Percentiles rank a stretch among this genome's conserved stretches.
These are phyloP conservation scores for Polymixis lichenea DNA, from an alignment of 2,888 invertebrate species.

Conservation along the genomic window DNA sequence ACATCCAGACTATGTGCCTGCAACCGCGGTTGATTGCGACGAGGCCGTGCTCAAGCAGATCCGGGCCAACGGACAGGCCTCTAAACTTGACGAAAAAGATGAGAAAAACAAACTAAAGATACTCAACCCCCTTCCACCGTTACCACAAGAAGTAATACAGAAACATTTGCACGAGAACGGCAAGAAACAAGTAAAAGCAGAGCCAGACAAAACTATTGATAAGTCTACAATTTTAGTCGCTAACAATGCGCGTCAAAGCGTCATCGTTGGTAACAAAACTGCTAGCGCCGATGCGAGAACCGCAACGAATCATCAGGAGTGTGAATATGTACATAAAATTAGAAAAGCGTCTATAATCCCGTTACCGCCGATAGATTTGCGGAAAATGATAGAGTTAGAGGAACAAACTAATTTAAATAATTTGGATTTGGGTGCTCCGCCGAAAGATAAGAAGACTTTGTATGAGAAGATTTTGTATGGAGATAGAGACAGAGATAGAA, in stretches of 20 bases:
- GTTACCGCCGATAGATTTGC: slow-evolving; percentile 84
- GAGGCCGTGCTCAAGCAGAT: slow-evolving; percentile 76
- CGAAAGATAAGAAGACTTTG: slow-evolving; percentile 83
- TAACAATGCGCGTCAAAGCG: slow-evolving; percentile 86
- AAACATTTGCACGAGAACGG: slow-evolving; percentile 75
- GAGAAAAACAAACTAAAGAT: slow-evolving; percentile 80
- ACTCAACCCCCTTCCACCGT: slow-evolving; percentile 83
- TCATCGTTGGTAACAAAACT: slow-evolving; percentile 82
- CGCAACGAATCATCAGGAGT: slow-evolving; percentile 72
- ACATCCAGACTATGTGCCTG: slow-evolving; percentile 90
- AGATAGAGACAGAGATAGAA: slow-evolving; percentile 75
- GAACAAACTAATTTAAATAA: slow-evolving; percentile 74
- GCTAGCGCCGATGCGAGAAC: slow-evolving; percentile 69
- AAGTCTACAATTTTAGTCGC: slow-evolving; percentile 86
- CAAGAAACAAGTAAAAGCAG: slow-evolving; percentile 37
- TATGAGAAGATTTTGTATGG: slow-evolving; percentile 87
- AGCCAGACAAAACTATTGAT: slow-evolving; percentile 61
- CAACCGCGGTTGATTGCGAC: slow-evolving; percentile 82
- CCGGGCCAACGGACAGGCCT: slow-evolving; percentile 54
- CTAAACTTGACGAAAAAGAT: slow-evolving; percentile 55
- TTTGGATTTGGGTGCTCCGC: slow-evolving; percentile 76
- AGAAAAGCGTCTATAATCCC: slow-evolving; percentile 81
- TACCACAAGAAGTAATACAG: slow-evolving; percentile 81
- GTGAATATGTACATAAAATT: slow-evolving; percentile 87
- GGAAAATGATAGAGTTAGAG: slow-evolving; percentile 81